phyloP scores from a whole-genome alignment of 2,113 vertebrate genomes.

The Halcyon malimbica region DNA sequence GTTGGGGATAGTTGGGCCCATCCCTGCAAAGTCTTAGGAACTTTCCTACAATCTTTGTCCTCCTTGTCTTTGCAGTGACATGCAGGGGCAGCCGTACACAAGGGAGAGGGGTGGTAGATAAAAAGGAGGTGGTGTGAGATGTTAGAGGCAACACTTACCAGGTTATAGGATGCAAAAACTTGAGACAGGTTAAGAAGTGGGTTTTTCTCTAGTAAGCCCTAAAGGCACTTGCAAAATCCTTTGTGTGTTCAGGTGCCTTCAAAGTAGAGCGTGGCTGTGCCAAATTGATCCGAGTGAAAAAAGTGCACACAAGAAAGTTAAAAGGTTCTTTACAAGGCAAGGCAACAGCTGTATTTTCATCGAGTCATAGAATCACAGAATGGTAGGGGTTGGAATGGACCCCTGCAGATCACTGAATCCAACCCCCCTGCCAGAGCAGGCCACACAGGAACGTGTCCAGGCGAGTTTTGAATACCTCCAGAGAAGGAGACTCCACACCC shows the following conservation, averaged over 20 bases:
- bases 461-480: no score
- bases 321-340: background rate
- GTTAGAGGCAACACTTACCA: background rate
- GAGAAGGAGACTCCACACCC: no score
- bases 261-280: background rate
- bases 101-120: background rate
- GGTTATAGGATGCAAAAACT: background rate
- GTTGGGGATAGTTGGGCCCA: background rate
- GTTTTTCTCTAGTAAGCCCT: background rate
- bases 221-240: background rate
- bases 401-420: no score
- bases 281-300: background rate
- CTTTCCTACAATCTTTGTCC: background rate
- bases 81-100: accelerated
- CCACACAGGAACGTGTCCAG: no score
- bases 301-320: background rate
- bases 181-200: background rate
- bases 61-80: background rate
- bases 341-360: background rate
- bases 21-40: background rate
- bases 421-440: no score
- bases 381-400: no score
- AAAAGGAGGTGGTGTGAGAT: background rate
- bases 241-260: background rate
- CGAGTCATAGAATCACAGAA: no score